Percentiles rank a stretch among this genome's conserved stretches.
Conservation (phyloP, 2,113 vertebrate genomes). For the Syngnathoides biaculeatus region DNA sequence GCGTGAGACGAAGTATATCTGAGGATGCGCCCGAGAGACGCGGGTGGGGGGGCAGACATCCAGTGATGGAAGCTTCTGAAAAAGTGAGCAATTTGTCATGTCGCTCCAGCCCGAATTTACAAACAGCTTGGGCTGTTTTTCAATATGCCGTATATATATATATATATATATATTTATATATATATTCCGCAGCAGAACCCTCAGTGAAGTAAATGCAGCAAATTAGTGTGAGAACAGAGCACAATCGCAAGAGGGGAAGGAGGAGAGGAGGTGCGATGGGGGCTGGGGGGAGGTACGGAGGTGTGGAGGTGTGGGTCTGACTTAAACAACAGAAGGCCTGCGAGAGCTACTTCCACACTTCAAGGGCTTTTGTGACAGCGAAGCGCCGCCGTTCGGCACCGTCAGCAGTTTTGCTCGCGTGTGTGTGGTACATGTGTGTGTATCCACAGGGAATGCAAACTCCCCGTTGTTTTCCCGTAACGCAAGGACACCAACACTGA, state of each 20-base stretch:
- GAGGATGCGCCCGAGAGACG: conserved; percentile 41
- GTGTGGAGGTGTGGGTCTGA: conserved; percentile 37
- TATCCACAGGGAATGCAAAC: conserved; percentile 62
- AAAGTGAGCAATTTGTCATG: conserved; percentile 47
- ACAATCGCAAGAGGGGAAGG: conserved; percentile 18
- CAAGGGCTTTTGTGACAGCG: conserved; percentile 66
- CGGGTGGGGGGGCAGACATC: conserved; percentile 31
- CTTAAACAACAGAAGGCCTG: conserved; percentile 57
- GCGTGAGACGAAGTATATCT: conserved; percentile 40
- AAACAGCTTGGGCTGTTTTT: conserved; percentile 44
- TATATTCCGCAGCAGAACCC: conserved; percentile 31
- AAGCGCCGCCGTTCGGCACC: conserved; percentile 54
- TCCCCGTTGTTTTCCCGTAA: conserved; percentile 53
- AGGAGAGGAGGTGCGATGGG: conserved; percentile 9
- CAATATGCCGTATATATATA: too few relatives aligned
- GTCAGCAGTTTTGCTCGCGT: conserved; percentile 58
- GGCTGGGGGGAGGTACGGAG: not conserved
- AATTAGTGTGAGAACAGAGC: conserved; percentile 47
- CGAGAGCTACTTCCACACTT: conserved; percentile 64
- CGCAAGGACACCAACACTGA: conserved; percentile 61
- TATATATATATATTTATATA: too few relatives aligned
- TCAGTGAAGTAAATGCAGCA: conserved; percentile 36
- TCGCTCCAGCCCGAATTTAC: conserved; percentile 10
- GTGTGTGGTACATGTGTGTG: conserved; percentile 36
- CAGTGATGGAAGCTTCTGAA: conserved; percentile 22